A percentile compares a stretch with the other conserved stretches of the same genome.
Evolutionary conservation across 1,140 invertebrate genomes (phyloP).

Genomic region (Sarcophaga bullata): DNA sequence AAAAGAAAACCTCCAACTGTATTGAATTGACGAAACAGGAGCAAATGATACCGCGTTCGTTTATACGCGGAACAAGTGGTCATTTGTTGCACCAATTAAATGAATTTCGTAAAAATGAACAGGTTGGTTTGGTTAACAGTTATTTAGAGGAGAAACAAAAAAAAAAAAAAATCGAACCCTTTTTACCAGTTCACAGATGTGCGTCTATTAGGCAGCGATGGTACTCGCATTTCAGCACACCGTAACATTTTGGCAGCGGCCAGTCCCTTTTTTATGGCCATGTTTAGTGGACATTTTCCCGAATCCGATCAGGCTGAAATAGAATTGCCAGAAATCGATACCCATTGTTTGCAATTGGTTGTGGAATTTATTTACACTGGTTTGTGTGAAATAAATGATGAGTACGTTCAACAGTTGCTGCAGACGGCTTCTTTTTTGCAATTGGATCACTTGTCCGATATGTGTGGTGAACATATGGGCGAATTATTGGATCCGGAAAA

Average conservation of each 20-base stretch:
- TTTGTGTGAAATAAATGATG: conserved; percentile 25
- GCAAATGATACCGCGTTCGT: conserved; percentile 15
- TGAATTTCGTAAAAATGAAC: conserved; percentile 44
- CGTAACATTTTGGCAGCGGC: conserved; percentile 45
- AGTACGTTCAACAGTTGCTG: conserved; percentile 44
- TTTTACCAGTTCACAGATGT: conserved; percentile 42
- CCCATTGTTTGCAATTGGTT: conserved; percentile 40
- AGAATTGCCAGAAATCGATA: conserved; percentile 43
- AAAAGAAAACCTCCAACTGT: conserved; percentile 13
- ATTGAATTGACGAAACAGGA: conserved; percentile 26
- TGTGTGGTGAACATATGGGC: conserved; percentile 43
- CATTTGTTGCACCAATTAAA: conserved; percentile 43
- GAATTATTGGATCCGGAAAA: conserved; percentile 44
- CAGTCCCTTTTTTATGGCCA: conserved; percentile 46
- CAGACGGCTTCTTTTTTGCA: conserved; percentile 45
- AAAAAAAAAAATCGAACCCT: not conserved
- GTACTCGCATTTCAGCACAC: conserved; percentile 43
- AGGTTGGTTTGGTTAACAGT: conserved; percentile 29
- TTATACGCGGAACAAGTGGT: conserved; percentile 33
- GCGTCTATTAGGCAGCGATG: conserved; percentile 35
- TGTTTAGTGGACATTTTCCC: conserved; percentile 46
- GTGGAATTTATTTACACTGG: conserved; percentile 48
- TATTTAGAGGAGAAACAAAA: not conserved
- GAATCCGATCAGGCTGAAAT: conserved; percentile 44
- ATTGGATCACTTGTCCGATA: conserved; percentile 42